phyloP scores from a whole-genome alignment of 2,113 vertebrate genomes.

The Scortum barcoo region DNA sequence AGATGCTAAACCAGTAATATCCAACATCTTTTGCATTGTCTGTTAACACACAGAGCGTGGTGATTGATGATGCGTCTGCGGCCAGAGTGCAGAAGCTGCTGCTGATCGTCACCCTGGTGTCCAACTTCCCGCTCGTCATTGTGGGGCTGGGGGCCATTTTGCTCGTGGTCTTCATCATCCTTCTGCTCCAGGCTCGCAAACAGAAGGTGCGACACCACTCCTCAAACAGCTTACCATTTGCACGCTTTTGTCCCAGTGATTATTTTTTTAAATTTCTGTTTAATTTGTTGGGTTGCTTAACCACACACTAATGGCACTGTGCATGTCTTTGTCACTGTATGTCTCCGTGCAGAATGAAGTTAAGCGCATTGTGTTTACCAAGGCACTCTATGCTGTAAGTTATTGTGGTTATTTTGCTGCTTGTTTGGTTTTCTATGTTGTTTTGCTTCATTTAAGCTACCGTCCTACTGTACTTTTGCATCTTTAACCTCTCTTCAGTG shows the following conservation, averaged over 20 bases:
- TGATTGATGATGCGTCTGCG: constrained; percentile 82
- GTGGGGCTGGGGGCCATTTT: constrained; percentile 78
- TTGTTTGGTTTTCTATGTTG: neutral
- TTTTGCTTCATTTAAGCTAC: neutral
- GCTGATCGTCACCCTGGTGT: constrained; percentile 71
- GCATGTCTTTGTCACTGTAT: constrained; percentile 53
- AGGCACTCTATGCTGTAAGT: constrained; percentile 78
- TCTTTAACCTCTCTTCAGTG: constrained; percentile 4
- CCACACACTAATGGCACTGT: constrained; percentile 38
- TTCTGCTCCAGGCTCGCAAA: constrained; percentile 56
- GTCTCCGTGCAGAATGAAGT: constrained; percentile 76
- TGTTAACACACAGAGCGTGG: constrained; percentile 74
- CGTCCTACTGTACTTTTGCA: neutral
- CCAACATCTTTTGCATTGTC: neutral
- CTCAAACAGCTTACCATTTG: neutral
- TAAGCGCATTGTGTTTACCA: constrained; percentile 78
- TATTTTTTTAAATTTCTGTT: constrained; percentile 5
- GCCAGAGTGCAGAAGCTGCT: constrained; percentile 79
- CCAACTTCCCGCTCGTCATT: constrained; percentile 81
- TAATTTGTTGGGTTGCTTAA: constrained; percentile 23
- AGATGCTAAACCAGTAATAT: too few species aligned
- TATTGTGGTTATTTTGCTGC: constrained; percentile 31
- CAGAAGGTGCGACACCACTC: constrained; percentile 69
- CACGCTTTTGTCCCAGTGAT: constrained; percentile 13
- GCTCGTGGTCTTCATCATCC: constrained; percentile 75